A percentile compares a stretch with the other conserved stretches of the same genome.
Evolutionary conservation across 2,888 invertebrate genomes (phyloP).

Genomic region (Lumbricus terrestris): DNA sequence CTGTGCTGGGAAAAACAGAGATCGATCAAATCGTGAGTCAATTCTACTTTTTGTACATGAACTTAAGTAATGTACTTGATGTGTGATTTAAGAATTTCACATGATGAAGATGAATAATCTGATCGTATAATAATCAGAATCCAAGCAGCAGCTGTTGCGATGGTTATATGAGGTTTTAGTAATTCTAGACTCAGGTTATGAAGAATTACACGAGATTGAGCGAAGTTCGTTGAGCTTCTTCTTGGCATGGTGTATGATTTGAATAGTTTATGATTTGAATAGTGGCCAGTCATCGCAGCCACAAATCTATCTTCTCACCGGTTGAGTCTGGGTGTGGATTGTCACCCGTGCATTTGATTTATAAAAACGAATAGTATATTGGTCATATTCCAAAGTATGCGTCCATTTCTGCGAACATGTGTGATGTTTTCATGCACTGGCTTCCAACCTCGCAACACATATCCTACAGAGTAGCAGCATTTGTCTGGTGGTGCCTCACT

Average conservation of each 20-base stretch:
- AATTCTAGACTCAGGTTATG: background rate
- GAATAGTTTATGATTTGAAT: background rate
- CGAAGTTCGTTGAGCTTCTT: background rate
- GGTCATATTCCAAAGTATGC: too few relatives aligned
- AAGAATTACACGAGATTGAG: background rate
- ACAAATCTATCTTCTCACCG: too few relatives aligned
- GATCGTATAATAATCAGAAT: too few relatives aligned
- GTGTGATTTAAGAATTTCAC: background rate
- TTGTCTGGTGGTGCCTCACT: too few relatives aligned
- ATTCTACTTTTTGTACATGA: background rate
- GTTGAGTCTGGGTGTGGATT: too few relatives aligned
- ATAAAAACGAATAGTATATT: too few relatives aligned
- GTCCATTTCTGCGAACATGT: too few relatives aligned
- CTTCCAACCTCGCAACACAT: too few relatives aligned
- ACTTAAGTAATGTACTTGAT: background rate
- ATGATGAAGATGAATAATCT: background rate
- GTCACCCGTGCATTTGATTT: too few relatives aligned
- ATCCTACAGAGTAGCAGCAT: too few relatives aligned
- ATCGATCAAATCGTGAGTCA: slow-evolving; percentile 57
- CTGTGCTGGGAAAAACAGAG: slow-evolving; percentile 50
- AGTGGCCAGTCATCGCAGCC: background rate
- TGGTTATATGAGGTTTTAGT: background rate
- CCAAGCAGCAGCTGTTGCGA: too few relatives aligned
- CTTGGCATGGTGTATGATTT: background rate
- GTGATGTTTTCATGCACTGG: too few relatives aligned